Percentiles rank a stretch among this genome's conserved stretches.
Evolutionary conservation across 2,113 vertebrate genomes (phyloP).

Genomic region (Daphoenositta chrysoptera): DNA sequence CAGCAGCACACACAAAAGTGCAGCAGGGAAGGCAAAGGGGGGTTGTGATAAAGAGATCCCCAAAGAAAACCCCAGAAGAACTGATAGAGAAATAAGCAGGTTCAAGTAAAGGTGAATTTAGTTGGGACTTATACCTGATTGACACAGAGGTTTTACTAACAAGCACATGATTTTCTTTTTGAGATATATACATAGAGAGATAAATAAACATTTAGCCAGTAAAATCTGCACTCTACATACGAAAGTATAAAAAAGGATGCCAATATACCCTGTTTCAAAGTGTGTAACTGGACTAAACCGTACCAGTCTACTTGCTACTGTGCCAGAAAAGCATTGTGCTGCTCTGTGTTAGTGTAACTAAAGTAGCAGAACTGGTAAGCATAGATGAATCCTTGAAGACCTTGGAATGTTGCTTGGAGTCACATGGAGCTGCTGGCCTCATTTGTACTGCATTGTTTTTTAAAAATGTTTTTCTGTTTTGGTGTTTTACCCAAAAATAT

Average conservation of each 20-base stretch:
- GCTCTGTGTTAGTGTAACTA: neutral
- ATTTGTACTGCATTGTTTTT: neutral
- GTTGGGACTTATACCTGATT: neutral
- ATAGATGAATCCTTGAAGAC: neutral
- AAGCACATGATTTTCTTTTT: neutral
- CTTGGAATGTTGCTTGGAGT: neutral
- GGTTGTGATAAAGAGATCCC: rapidly evolving
- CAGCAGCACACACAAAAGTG: neutral
- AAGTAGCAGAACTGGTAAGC: slow-evolving; percentile 22
- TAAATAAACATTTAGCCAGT: neutral
- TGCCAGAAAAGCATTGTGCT: neutral
- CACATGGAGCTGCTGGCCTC: neutral
- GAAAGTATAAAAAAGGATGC: neutral
- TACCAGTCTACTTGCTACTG: neutral
- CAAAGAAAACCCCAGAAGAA: neutral
- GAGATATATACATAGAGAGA: neutral
- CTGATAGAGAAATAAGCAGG: neutral
- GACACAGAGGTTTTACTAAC: neutral
- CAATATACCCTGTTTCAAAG: neutral
- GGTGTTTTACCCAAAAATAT: neutral
- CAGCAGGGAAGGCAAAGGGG: neutral
- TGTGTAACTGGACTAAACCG: neutral
- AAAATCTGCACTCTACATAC: neutral
- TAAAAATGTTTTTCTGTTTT: neutral
- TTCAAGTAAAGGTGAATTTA: neutral